These are phyloP conservation scores for Siniperca obscura DNA, from an alignment of 2,797 vertebrate genomes.

Conservation along the genomic window DNA sequence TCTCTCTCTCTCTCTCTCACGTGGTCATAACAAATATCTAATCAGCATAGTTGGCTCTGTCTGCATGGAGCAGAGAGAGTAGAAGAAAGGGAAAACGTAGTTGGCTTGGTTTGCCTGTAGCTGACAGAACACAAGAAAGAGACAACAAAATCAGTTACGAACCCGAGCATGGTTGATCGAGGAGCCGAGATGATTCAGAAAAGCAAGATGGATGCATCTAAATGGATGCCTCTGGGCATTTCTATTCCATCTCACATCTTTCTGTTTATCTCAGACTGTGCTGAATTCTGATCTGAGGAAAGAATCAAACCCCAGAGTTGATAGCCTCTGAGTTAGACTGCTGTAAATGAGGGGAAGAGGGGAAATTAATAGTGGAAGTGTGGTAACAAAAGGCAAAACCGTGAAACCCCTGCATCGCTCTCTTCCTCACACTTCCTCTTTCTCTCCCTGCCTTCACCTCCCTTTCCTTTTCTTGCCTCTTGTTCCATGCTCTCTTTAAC, in stretches of 20 bases:
- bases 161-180: constrained; percentile 45
- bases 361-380: constrained; percentile 26
- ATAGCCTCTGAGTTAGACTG: constrained; percentile 5
- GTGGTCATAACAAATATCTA: constrained; percentile 71
- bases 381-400: constrained; percentile 29
- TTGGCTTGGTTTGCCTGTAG: constrained; percentile 30
- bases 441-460: constrained; percentile 26
- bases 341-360: constrained; percentile 16
- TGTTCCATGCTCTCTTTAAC: constrained; percentile 70
- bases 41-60: constrained; percentile 67
- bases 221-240: constrained; percentile 25
- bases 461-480: constrained; percentile 48
- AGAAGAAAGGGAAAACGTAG: constrained; percentile 46
- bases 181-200: constrained; percentile 27
- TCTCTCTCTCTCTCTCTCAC: constrained; percentile 41
- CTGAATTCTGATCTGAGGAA: constrained; percentile 35
- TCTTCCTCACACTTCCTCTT: constrained; percentile 12
- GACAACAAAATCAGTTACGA: constrained; percentile 58
- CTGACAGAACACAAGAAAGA: constrained; percentile 38
- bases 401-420: constrained; percentile 5
- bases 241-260: constrained; percentile 37
- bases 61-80: constrained; percentile 37
- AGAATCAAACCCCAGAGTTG: constrained; percentile 3
- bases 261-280: constrained; percentile 18
- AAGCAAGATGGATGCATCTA: constrained; percentile 24